Conservation (phyloP, 2,888 invertebrate species). For the Eilema sororculum region DNA sequence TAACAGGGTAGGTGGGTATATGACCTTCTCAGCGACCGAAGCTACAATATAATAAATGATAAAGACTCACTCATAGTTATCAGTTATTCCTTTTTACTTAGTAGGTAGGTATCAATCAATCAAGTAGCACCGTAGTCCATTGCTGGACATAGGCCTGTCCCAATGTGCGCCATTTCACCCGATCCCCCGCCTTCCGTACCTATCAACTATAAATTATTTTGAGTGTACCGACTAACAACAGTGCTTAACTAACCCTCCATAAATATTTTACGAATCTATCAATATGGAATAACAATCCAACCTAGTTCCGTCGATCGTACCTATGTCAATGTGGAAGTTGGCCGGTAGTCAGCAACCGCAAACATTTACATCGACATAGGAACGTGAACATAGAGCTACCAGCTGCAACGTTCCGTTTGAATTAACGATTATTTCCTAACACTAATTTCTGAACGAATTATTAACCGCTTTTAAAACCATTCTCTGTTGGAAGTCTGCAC, state of each 20-base stretch:
- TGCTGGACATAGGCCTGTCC: too few relatives aligned
- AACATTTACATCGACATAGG: constrained; percentile 39
- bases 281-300: constrained; percentile 11
- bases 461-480: constrained; percentile 20
- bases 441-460: constrained; percentile 47
- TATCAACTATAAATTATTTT: too few relatives aligned
- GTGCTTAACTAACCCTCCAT: not conserved
- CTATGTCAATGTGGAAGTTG: constrained; percentile 4
- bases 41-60: too few relatives aligned
- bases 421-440: constrained; percentile 60
- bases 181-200: too few relatives aligned
- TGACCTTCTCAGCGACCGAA: too few relatives aligned
- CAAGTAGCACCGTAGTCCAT: too few relatives aligned
- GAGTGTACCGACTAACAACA: not conserved
- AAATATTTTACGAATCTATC: constrained; percentile 3
- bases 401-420: constrained; percentile 52
- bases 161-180: too few relatives aligned
- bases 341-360: constrained; percentile 18
- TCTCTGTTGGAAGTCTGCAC: constrained; percentile 16
- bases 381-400: constrained; percentile 40
- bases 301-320: constrained; percentile 12
- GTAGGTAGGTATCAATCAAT: too few relatives aligned
- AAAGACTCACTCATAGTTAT: too few relatives aligned
- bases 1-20: too few relatives aligned
- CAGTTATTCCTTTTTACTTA: too few relatives aligned